Conservation (phyloP, 2,797 vertebrate species). For the Carduelis carduelis region DNA sequence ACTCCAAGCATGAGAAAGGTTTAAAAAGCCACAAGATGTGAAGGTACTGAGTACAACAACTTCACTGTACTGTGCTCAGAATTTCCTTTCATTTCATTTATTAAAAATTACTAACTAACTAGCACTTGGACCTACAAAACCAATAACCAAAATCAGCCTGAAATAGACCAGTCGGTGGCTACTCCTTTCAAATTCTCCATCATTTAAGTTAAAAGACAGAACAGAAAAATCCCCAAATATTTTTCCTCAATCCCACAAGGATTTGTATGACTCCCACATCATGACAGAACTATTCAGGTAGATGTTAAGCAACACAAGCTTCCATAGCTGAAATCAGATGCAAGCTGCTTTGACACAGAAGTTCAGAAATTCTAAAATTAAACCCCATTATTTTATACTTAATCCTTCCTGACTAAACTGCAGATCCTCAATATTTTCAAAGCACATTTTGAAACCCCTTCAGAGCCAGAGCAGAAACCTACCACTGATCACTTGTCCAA, state of each 20-base stretch:
- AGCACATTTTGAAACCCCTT: not conserved
- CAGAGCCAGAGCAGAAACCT: constrained; percentile 53
- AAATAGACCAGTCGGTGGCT: not conserved
- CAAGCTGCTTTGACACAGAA: not conserved
- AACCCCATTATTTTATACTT: not conserved
- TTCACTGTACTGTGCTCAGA: not conserved
- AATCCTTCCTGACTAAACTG: not conserved
- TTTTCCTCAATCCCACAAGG: not conserved
- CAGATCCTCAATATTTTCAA: not conserved
- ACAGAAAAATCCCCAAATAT: not conserved
- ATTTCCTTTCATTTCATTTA: not conserved
- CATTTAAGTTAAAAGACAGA: not conserved
- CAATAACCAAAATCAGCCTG: not conserved
- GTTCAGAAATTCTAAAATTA: not conserved
- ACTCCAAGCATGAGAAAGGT: not conserved
- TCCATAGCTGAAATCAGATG: not conserved
- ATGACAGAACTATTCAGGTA: not conserved
- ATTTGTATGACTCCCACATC: not conserved
- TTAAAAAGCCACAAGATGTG: not conserved
- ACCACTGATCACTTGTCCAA: constrained; percentile 98
- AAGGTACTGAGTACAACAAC: not conserved
- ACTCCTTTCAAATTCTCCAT: not conserved
- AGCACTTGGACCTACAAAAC: not conserved
- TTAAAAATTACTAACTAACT: not conserved
- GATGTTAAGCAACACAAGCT: not conserved